Conservation (phyloP, 2,113 vertebrate genomes). For the Mormyrus iriodes region DNA sequence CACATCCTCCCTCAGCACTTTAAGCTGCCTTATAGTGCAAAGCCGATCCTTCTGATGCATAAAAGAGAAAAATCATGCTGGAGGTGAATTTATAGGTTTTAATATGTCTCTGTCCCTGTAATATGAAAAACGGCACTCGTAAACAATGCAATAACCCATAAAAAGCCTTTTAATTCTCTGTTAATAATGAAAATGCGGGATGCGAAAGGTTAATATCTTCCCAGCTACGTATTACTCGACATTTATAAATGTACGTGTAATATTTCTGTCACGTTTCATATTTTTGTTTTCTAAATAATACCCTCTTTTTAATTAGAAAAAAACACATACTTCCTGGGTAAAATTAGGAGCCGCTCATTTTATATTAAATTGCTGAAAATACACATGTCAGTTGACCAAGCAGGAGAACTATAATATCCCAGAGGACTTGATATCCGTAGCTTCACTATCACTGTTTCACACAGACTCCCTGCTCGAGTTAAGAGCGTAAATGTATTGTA, state of each 20-base stretch:
- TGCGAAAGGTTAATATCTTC: not conserved
- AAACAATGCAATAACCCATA: not conserved
- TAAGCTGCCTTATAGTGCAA: constrained; percentile 14
- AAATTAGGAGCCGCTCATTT: not conserved
- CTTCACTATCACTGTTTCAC: not conserved
- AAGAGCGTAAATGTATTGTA: not conserved
- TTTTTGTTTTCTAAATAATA: not conserved
- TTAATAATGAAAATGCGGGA: not conserved
- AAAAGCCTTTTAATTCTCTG: not conserved
- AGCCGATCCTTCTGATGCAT: constrained; percentile 38
- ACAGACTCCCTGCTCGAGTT: not conserved
- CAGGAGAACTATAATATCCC: not conserved
- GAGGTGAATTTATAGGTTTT: not conserved
- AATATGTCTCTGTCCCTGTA: not conserved
- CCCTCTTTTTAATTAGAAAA: not conserved
- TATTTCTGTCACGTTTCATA: not conserved
- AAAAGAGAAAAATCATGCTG: constrained; percentile 15
- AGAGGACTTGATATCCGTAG: not conserved
- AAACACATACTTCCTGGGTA: not conserved
- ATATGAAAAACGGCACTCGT: not conserved
- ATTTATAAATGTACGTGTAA: not conserved
- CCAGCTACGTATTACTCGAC: not conserved
- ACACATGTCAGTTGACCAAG: constrained; percentile 12
- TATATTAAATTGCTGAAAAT: constrained; percentile 23
- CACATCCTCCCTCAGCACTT: constrained; percentile 35